Evolutionary conservation across 2,113 vertebrate species (phyloP).

Genomic region (Sialia sialis): DNA sequence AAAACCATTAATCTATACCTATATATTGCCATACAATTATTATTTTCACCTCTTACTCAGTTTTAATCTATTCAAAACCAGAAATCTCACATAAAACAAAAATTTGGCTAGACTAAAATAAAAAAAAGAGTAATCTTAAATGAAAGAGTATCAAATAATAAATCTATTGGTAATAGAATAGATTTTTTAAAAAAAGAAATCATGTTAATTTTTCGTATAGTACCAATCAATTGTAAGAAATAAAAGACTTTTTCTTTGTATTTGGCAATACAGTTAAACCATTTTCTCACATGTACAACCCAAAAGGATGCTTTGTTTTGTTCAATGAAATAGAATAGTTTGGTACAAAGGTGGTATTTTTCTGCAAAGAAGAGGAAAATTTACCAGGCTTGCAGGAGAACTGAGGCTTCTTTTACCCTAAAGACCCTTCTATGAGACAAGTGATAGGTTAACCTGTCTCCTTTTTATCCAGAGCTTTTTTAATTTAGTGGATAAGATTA

Average conservation of each 20-base stretch:
- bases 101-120: background rate
- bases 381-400: background rate
- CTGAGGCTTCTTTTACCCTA: background rate
- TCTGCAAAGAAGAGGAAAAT: background rate
- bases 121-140: background rate
- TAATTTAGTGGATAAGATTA: constrained; percentile 43
- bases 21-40: background rate
- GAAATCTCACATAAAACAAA: background rate
- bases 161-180: background rate
- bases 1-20: background rate
- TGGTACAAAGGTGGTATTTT: background rate
- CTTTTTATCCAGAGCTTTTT: constrained; percentile 21
- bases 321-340: background rate
- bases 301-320: background rate
- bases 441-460: constrained; percentile 23
- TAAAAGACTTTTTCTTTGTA: background rate
- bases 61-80: constrained; percentile 15
- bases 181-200: background rate
- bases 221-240: background rate
- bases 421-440: background rate
- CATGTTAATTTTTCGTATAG: background rate
- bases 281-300: background rate
- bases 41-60: background rate
- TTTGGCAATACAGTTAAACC: background rate
- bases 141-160: background rate